Conservation (phyloP, 2,113 vertebrate genomes). For the Erythrocercus mccallii region DNA sequence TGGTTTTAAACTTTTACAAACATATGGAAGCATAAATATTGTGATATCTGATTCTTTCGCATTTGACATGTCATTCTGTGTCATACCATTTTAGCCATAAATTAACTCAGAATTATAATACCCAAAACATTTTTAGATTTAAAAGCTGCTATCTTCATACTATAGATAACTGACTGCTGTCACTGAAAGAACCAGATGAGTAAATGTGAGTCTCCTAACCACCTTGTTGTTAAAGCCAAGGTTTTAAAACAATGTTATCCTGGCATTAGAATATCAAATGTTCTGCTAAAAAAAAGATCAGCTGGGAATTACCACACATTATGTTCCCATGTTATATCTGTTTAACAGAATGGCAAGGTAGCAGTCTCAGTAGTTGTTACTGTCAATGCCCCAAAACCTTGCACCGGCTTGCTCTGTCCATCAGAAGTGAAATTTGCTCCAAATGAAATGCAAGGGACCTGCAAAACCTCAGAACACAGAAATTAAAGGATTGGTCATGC, state of each 20-base stretch:
- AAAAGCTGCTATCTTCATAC: not conserved
- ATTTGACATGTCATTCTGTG: not conserved
- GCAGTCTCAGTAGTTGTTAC: not conserved
- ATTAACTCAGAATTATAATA: not conserved
- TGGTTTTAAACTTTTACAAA: not conserved
- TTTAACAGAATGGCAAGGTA: not conserved
- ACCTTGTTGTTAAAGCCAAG: not conserved
- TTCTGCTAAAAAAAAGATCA: not conserved
- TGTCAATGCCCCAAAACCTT: not conserved
- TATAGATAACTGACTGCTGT: not conserved
- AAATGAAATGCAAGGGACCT: not conserved
- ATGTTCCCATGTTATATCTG: not conserved
- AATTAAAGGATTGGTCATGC: not conserved
- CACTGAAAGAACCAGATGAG: not conserved
- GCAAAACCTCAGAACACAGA: not conserved
- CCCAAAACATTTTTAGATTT: not conserved
- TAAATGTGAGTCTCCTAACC: not conserved
- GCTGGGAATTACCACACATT: not conserved
- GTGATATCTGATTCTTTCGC: not conserved
- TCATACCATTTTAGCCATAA: not conserved
- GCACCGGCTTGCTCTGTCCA: not conserved
- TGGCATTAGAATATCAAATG: not conserved
- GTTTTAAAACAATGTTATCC: not conserved
- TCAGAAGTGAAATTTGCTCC: not conserved
- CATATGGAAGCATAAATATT: not conserved